Base-by-base conservation (phyloP, 2,888 invertebrate species). In the Heteromyza rotundicornis region DNA sequence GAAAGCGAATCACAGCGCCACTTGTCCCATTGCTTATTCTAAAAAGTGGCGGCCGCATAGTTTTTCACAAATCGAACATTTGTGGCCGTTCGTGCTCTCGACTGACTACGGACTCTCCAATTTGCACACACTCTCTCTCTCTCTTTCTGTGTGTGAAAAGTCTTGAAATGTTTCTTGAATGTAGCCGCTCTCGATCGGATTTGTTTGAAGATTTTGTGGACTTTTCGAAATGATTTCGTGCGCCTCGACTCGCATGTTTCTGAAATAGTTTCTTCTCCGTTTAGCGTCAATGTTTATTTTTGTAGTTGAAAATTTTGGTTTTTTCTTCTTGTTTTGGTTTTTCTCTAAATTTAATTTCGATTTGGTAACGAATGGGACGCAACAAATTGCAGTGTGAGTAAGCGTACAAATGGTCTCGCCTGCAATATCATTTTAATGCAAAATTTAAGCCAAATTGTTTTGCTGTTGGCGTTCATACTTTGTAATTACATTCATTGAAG, bases 1-100 rank as follows among this genome's bases (percentile, higher is more conserved):
- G 40, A 40, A n/a, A 40, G 40, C 40, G 40, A 40, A n/a, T 40
- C 40, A n/a, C 40, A 40, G 40, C 40, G 40, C 40, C 40, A 40
- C 40, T 40, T 40, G 40, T n/a, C n/a, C 12, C 10, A 3, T 40
- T 40, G 32, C 5, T 5, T 32, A 32, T 5, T 32, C 12, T 32
- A 32, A 8, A 32, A 32, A 32, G 32, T 32, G 32, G 32, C 32
- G 32, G 32, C 5, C 12, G 5, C 32, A 12, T 32, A 8, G 12
- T 32, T 32, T 32, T 32, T 32, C 12, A 12, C 5, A 32, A 32
- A 32, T 8, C 12, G 32, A 8, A 12, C 12, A 8, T 40, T 40
- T 40, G 14, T 40, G 27, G 27, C 10, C 27, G 40, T 40, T 14
- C 40, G 40, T n/a, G 12, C 40, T 40, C 40, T 7, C 40, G 3